Evolutionary conservation across 2,797 vertebrate genomes (phyloP).

Genomic region (Gallinago solitaria): DNA sequence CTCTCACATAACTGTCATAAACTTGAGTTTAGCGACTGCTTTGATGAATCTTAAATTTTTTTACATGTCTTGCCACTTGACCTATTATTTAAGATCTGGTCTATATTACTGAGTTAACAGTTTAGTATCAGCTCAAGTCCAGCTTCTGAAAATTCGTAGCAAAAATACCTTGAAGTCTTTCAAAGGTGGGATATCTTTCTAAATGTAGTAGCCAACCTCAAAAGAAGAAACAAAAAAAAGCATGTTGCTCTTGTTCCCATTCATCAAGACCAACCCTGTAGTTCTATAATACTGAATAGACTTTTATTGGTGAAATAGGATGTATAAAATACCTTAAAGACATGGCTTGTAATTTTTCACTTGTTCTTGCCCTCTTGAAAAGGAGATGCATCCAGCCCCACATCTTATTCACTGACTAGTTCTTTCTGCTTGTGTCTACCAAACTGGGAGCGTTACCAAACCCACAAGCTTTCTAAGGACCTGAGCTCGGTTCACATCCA

Average conservation of each 20-base stretch:
- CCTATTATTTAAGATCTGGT: not conserved
- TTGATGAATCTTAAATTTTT: not conserved
- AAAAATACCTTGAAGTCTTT: not conserved
- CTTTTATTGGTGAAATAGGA: not conserved
- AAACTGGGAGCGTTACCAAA: not conserved
- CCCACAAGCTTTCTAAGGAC: not conserved
- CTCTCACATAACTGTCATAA: not conserved
- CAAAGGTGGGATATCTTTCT: not conserved
- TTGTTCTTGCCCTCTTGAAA: not conserved
- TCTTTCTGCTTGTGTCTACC: not conserved
- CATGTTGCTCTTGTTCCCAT: not conserved
- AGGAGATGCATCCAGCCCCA: not conserved
- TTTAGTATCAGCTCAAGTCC: not conserved
- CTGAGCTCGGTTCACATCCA: not conserved
- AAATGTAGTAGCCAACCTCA: not conserved
- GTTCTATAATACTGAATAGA: not conserved
- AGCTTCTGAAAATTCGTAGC: not conserved
- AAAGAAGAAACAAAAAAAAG: not conserved
- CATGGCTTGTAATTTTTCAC: not conserved
- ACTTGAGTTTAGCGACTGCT: not conserved
- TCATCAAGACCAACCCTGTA: not conserved
- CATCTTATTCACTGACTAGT: not conserved
- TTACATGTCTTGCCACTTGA: not conserved
- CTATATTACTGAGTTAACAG: not conserved
- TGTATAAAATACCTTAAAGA: not conserved